Evolutionary conservation across 2,113 vertebrate species (phyloP), one percentile per base, ranked within the genome.

Genomic region (Actenoides hombroni): DNA sequence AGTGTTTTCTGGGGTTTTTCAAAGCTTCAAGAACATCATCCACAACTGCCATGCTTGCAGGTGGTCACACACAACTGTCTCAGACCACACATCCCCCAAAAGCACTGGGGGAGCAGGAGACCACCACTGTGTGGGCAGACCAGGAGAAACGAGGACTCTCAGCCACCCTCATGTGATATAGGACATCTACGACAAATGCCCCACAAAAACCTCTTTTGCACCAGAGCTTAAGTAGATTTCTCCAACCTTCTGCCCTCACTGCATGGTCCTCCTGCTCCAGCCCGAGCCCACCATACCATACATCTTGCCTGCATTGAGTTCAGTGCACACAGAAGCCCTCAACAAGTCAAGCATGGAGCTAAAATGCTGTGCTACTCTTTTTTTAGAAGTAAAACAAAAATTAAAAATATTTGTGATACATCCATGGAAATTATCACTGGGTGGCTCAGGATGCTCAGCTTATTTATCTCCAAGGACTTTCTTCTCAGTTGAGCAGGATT

Each of bases 11-110:
- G 25, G 19, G 20, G 5, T 48, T 81, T 92, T 60, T 82, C 64
- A 74, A 56, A 82, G 60, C 56, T 71, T 42, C 46, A 37, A 25
- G 24, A 57, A 40, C 1, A 1, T 63, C 73, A 86, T 13, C 15
- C 49, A 51, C 57, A 85, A 33, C 42, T 56, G 35, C 26, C 39
- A 39, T 1, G 1, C 14, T 17, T 15, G 20, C 44, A 64, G 29
- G 60, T 1, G 4, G 16, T 31, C 9, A 33, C 57, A 21, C 0
- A 0, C 29, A 24, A 42, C 39, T 7, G 25, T 14, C 26, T 65
- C 51, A 70, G 54, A 44, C 10, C 69, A 53, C 59, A 39, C 1
- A 1, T 29, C 13, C 26, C 40, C 56, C n/a, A 70, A 4, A 5
- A 77, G 7, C 46, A 4, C 28, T 0, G 2, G 20, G 7, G 29